Conservation (phyloP, 2,888 invertebrate genomes). For the Agapetus fuscipes region DNA sequence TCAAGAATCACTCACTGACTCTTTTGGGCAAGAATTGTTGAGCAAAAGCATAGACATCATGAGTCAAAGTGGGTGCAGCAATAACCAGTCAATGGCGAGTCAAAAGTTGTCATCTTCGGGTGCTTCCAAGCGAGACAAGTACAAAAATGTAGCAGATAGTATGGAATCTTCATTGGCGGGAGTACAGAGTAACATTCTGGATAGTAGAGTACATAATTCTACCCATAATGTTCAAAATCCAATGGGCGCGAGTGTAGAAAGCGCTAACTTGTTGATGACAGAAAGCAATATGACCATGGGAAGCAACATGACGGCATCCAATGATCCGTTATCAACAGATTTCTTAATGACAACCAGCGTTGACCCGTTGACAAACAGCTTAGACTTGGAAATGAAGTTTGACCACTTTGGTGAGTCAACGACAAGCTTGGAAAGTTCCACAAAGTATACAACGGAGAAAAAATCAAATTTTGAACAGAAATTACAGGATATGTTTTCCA, state of each 20-base stretch:
- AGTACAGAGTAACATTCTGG: conserved; percentile 34
- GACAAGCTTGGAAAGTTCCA: conserved; percentile 10
- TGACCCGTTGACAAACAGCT: conserved; percentile 34
- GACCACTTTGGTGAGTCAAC: conserved; percentile 50
- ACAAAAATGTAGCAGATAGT: conserved; percentile 10
- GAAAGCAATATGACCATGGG: conserved; percentile 39
- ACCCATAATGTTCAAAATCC: conserved; percentile 27
- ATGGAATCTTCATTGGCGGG: conserved; percentile 35
- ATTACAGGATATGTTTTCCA: conserved; percentile 12
- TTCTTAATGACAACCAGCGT: conserved; percentile 41
- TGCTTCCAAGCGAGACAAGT: conserved; percentile 10
- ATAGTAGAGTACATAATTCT: conserved; percentile 28
- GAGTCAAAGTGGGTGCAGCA: conserved; percentile 31
- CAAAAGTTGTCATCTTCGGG: conserved; percentile 10
- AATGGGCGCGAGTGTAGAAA: conserved; percentile 32
- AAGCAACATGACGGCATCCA: conserved; percentile 39
- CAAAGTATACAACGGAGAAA: conserved; percentile 5
- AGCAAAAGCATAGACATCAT: conserved; percentile 32
- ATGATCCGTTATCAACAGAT: conserved; percentile 34
- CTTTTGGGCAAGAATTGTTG: conserved; percentile 36
- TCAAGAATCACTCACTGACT: conserved; percentile 42
- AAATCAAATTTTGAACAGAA: conserved; percentile 5
- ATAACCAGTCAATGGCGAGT: conserved; percentile 23
- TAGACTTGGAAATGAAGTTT: conserved; percentile 51
- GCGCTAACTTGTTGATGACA: conserved; percentile 37